Evolutionary conservation across 2,797 vertebrate genomes (phyloP).

Genomic region (Lepus townsendii): DNA sequence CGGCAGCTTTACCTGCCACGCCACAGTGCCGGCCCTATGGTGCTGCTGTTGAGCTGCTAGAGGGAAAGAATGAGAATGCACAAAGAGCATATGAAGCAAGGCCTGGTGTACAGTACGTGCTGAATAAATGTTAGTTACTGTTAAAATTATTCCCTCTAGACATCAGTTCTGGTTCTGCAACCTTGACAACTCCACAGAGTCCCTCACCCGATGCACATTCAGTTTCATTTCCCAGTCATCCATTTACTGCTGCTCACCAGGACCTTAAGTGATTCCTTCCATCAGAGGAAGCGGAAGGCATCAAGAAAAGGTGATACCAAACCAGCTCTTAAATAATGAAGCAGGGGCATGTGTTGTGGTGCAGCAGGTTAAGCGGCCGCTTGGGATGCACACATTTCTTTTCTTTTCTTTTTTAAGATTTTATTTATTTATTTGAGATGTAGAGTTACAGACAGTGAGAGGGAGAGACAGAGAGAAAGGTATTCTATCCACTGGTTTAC

Average conservation of each 20-base stretch:
- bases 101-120: not conserved
- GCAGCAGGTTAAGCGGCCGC: too few species aligned
- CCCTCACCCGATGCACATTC: not conserved
- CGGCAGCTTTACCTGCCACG: too few species aligned
- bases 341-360: too few species aligned
- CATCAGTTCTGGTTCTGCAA: not conserved
- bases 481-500: too few species aligned
- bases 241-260: not conserved
- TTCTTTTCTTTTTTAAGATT: too few species aligned
- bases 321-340: not conserved
- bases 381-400: too few species aligned
- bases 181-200: not conserved
- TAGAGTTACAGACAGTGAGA: too few species aligned
- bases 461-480: too few species aligned
- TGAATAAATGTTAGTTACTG: conserved; percentile 32
- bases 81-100: not conserved
- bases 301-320: not conserved
- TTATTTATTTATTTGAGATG: too few species aligned
- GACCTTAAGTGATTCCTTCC: not conserved
- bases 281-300: not conserved
- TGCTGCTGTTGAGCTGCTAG: not conserved
- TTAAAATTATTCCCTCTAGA: conserved; percentile 28
- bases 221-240: not conserved
- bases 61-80: not conserved
- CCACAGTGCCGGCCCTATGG: too few species aligned